Conservation (phyloP, 2,888 invertebrate species). For the Automeris io region DNA sequence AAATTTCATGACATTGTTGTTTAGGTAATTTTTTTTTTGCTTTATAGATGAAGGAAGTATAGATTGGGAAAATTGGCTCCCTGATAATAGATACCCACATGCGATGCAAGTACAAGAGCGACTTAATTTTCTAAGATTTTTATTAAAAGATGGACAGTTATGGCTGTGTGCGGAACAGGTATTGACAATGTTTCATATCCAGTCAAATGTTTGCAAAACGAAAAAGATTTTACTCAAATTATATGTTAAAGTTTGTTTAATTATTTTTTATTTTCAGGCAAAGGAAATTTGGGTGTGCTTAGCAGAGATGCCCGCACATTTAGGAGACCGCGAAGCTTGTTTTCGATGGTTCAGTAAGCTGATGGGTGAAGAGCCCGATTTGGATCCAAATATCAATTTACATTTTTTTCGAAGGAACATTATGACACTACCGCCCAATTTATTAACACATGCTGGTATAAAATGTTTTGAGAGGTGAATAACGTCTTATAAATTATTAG, state of each 20-base stretch:
- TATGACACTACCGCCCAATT: conserved; percentile 91
- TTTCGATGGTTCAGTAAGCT: conserved; percentile 99
- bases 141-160: conserved; percentile 95
- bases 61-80: conserved; percentile 86
- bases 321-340: conserved; percentile 95
- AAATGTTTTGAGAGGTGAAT: conserved; percentile 85
- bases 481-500: not conserved
- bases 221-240: not conserved
- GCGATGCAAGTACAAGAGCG: conserved; percentile 95
- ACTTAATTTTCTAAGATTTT: conserved; percentile 93
- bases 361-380: conserved; percentile 97
- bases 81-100: conserved; percentile 95
- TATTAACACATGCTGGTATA: conserved; percentile 96
- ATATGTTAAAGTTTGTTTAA: conserved; percentile 6
- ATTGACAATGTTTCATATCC: conserved; percentile 15
- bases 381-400: conserved; percentile 96
- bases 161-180: conserved; percentile 97
- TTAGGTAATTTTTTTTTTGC: not conserved
- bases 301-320: conserved; percentile 94
- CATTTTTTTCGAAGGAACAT: conserved; percentile 98
- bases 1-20: not conserved
- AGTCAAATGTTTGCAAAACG: not conserved
- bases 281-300: conserved; percentile 98
- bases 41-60: conserved; percentile 82
- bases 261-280: conserved; percentile 68